A percentile compares a stretch with the other conserved stretches of the same genome.
Conservation (phyloP, 2,888 invertebrate species). For the Cabera pusaria region DNA sequence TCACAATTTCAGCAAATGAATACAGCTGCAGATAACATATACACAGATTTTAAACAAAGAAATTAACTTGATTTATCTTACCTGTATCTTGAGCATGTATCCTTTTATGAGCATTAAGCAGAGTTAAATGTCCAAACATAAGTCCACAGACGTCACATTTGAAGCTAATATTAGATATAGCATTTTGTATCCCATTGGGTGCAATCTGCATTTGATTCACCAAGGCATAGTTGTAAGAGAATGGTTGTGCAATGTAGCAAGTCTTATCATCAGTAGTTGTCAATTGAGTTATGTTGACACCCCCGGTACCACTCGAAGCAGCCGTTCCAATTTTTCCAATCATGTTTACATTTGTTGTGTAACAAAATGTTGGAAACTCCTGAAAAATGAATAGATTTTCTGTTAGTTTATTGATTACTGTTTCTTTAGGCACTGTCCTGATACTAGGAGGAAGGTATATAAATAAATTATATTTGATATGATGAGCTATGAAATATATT, state of each 20-base stretch:
- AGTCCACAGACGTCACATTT: slow-evolving; percentile 95
- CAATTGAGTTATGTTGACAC: slow-evolving; percentile 88
- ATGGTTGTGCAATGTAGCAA: slow-evolving; percentile 89
- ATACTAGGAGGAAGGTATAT: too few species aligned
- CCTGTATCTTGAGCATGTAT: slow-evolving; percentile 87
- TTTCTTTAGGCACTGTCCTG: too few species aligned
- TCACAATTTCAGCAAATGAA: too few species aligned
- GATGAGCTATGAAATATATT: too few species aligned
- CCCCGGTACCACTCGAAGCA: slow-evolving; percentile 65
- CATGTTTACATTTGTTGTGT: slow-evolving; percentile 87
- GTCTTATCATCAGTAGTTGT: slow-evolving; percentile 86
- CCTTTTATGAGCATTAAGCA: slow-evolving; percentile 94
- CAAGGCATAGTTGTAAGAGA: slow-evolving; percentile 91
- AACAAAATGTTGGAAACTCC: slow-evolving; percentile 89
- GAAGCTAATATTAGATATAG: slow-evolving; percentile 92
- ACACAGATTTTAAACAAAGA: too few species aligned
- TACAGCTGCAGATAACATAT: too few species aligned
- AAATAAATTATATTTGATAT: too few species aligned
- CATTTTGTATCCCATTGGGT: slow-evolving; percentile 86
- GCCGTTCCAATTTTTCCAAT: slow-evolving; percentile 84
- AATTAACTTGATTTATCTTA: too few species aligned
- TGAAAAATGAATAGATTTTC: too few species aligned
- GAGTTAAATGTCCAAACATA: slow-evolving; percentile 91
- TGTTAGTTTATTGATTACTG: too few species aligned
- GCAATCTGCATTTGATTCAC: slow-evolving; percentile 94